phyloP scores from a whole-genome alignment of 2,113 vertebrate genomes.

The Polypterus bichir region DNA sequence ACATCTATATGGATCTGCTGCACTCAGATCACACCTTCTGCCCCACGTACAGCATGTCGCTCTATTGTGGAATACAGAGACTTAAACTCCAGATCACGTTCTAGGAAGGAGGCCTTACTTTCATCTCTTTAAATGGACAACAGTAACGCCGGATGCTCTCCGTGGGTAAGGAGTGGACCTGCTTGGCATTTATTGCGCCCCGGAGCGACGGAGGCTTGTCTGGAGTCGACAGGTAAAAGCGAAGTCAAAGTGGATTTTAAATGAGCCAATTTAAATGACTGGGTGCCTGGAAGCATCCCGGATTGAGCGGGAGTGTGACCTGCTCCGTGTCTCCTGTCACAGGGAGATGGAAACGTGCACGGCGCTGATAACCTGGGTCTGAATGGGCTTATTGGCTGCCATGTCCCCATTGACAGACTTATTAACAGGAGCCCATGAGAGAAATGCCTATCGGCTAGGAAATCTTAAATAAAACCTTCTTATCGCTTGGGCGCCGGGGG shows the following conservation, averaged over 20 bases:
- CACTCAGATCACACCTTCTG: too few relatives aligned
- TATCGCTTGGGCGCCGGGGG: conserved; percentile 51
- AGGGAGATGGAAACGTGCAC: conserved; percentile 43
- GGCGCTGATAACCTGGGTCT: conserved; percentile 45
- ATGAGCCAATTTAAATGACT: conserved; percentile 48
- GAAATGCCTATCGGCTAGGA: conserved; percentile 24
- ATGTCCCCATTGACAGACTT: conserved; percentile 50
- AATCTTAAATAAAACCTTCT: conserved; percentile 38
- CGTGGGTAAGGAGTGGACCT: too few relatives aligned
- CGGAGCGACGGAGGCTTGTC: too few relatives aligned
- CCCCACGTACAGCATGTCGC: too few relatives aligned
- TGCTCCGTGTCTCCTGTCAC: conserved; percentile 27
- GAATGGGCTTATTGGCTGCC: conserved; percentile 36
- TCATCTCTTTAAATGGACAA: too few relatives aligned
- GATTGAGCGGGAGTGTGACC: conserved; percentile 24
- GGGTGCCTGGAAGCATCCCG: conserved; percentile 30
- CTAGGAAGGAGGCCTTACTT: too few relatives aligned
- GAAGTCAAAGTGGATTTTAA: conserved; percentile 23
- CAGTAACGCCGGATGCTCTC: too few relatives aligned
- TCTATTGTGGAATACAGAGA: too few relatives aligned
- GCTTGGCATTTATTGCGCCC: too few relatives aligned
- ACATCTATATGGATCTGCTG: too few relatives aligned
- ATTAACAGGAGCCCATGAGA: conserved; percentile 42
- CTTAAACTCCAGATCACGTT: too few relatives aligned
- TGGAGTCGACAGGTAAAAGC: too few relatives aligned